Evolutionary conservation across 2,888 invertebrate genomes (phyloP).

Genomic region (Mesorhabditis spiculigera): DNA sequence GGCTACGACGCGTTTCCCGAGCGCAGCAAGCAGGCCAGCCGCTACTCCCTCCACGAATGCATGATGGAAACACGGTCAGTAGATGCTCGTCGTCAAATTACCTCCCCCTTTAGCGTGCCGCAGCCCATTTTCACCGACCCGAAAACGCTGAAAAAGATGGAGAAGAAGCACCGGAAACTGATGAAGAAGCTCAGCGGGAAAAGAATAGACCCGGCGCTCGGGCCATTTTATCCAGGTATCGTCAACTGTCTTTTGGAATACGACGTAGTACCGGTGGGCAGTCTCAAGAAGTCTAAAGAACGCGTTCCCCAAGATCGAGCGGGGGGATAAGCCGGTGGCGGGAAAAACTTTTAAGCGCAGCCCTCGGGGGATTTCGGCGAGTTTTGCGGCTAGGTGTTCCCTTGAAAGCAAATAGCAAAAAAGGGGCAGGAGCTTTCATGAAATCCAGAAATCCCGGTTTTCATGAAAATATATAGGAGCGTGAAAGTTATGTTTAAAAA

Average conservation of each 20-base stretch:
- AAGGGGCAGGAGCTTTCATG: too few relatives aligned
- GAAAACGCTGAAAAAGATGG: constrained; percentile 39
- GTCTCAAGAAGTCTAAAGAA: too few relatives aligned
- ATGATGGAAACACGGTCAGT: constrained; percentile 12
- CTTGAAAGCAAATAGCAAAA: too few relatives aligned
- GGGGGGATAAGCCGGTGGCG: too few relatives aligned
- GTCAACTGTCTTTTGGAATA: not conserved
- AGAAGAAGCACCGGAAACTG: constrained; percentile 36
- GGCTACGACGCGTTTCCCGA: constrained; percentile 19
- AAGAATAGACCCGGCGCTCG: not conserved
- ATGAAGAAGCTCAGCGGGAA: constrained; percentile 18
- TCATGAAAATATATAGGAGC: too few relatives aligned
- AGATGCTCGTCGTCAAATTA: not conserved
- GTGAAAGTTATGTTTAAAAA: too few relatives aligned
- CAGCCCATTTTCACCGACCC: constrained; percentile 25
- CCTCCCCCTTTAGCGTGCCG: constrained; percentile 8
- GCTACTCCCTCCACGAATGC: constrained; percentile 29
- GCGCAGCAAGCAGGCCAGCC: constrained; percentile 18
- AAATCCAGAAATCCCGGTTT: too few relatives aligned
- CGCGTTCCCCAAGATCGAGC: too few relatives aligned
- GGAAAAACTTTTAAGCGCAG: too few relatives aligned
- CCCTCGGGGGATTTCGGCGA: too few relatives aligned
- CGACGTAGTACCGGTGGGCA: too few relatives aligned
- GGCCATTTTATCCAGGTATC: not conserved
- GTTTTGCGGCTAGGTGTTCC: too few relatives aligned